These are phyloP conservation scores for Pentamera pediparva DNA, from an alignment of 53 echinoderm and acorn worm genomes.

Conservation along the genomic window DNA sequence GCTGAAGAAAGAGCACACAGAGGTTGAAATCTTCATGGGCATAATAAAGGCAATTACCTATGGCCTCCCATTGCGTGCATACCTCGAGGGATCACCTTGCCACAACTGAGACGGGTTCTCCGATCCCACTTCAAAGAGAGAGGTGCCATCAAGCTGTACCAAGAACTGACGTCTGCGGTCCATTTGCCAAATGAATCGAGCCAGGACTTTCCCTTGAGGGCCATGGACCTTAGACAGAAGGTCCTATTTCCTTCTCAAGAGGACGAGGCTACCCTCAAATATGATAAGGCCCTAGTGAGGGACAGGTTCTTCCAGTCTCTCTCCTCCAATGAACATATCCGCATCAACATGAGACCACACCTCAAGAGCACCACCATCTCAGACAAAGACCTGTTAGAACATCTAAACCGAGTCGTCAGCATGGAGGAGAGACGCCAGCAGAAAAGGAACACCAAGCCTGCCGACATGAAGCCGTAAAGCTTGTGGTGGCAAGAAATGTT, in stretches of 20 bases:
- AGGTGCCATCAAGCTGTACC: background rate
- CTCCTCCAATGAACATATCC: background rate
- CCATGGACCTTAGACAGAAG: background rate
- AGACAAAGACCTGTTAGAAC: background rate
- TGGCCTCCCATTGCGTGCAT: background rate
- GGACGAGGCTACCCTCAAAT: background rate
- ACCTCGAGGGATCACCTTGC: constrained; percentile 26
- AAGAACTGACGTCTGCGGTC: background rate
- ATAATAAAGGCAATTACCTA: background rate
- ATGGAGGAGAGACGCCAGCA: background rate
- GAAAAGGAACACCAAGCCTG: too few species aligned
- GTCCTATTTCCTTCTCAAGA: background rate
- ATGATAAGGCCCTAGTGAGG: background rate
- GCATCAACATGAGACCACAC: background rate
- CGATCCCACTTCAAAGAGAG: constrained; percentile 19
- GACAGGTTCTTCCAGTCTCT: background rate
- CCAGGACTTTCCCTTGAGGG: background rate
- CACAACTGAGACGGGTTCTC: background rate
- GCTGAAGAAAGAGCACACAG: background rate
- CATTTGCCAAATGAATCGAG: background rate
- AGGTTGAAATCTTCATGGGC: background rate
- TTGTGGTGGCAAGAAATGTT: too few species aligned
- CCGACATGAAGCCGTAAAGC: too few species aligned
- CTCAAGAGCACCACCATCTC: too few species aligned
- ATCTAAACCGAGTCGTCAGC: background rate